phyloP scores from a whole-genome alignment of 1,140 invertebrate genomes.

The Sipha flava region DNA sequence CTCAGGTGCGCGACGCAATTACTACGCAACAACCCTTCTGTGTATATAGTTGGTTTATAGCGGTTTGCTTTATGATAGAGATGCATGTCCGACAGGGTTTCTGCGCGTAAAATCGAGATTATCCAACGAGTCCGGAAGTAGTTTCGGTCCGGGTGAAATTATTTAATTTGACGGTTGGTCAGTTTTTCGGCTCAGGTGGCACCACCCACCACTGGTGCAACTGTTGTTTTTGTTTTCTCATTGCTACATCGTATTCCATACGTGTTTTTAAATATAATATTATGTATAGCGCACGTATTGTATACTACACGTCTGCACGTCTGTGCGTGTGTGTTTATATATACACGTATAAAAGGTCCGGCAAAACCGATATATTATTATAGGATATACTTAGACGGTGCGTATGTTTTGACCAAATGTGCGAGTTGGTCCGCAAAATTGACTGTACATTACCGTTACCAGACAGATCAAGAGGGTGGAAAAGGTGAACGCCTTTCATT shows the following conservation, averaged over 20 bases:
- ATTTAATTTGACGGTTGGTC: constrained; percentile 25
- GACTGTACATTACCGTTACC: not conserved
- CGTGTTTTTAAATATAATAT: no score
- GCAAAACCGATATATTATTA: not conserved
- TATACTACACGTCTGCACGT: not conserved
- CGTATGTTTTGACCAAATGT: not conserved
- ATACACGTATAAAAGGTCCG: not conserved
- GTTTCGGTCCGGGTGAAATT: not conserved
- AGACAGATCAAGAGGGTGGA: constrained; percentile 10
- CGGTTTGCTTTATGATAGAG: no score
- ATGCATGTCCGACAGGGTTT: not conserved
- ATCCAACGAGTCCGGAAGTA: constrained; percentile 16
- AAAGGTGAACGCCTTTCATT: constrained; percentile 27
- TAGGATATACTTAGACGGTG: not conserved
- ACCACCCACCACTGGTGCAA: not conserved
- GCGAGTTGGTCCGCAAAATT: not conserved
- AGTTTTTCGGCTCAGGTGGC: constrained; percentile 3
- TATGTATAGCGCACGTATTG: no score
- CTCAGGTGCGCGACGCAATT: constrained; percentile 15
- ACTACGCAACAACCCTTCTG: not conserved
- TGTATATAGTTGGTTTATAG: no score
- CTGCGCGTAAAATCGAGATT: constrained; percentile 22
- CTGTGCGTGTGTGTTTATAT: not conserved
- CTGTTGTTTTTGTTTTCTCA: not conserved
- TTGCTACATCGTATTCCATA: not conserved